Conservation (phyloP, 2,797 vertebrate genomes). For the Gallinago solitaria region DNA sequence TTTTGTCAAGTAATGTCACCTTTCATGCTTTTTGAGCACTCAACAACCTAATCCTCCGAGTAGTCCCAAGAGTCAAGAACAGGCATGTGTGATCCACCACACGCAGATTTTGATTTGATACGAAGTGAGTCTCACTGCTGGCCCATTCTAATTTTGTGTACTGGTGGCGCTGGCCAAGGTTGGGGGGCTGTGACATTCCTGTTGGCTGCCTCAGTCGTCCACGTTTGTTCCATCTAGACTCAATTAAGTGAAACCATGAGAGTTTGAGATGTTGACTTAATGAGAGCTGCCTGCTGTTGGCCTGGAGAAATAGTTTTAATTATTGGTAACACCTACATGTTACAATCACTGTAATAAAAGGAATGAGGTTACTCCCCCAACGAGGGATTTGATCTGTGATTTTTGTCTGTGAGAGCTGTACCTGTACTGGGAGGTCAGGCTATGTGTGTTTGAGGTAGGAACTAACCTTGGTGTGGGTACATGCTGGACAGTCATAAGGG, state of each 20-base stretch:
- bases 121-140: background rate
- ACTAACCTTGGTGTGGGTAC: background rate
- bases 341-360: background rate
- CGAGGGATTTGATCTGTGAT: background rate
- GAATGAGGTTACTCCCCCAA: background rate
- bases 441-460: background rate
- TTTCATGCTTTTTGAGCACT: background rate
- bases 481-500: background rate
- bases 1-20: background rate
- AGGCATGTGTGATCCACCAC: background rate
- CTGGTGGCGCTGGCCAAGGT: background rate
- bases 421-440: background rate
- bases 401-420: background rate
- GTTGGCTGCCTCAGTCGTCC: background rate
- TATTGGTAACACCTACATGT: accelerated
- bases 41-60: background rate
- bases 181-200: background rate
- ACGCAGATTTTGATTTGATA: background rate
- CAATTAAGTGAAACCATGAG: background rate
- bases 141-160: background rate
- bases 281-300: background rate
- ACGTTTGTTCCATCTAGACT: background rate
- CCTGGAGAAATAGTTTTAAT: background rate
- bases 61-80: background rate
- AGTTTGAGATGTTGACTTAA: background rate